Percentiles rank a stretch among this genome's conserved stretches.
These are phyloP conservation scores for Eupithecia subumbrata DNA, from an alignment of 2,888 invertebrate species.

Conservation along the genomic window DNA sequence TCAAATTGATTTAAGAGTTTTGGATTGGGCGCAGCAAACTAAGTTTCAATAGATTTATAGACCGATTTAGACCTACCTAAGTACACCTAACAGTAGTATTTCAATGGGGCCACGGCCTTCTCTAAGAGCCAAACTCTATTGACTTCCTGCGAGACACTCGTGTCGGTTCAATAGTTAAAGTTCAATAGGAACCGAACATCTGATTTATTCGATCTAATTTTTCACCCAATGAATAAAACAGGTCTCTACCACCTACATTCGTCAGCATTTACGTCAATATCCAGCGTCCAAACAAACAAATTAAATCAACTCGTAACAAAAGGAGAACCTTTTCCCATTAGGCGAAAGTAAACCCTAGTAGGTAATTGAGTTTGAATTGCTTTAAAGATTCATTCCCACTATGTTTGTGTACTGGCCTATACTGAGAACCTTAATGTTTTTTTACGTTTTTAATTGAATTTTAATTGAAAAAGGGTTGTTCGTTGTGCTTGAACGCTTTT, in stretches of 20 bases:
- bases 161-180: background rate
- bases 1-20: slow-evolving; percentile 21
- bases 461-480: slow-evolving; percentile 52
- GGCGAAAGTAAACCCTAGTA: slow-evolving; percentile 71
- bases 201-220: background rate
- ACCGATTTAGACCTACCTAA: no score
- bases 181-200: background rate
- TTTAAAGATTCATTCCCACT: slow-evolving; percentile 77
- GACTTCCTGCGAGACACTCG: background rate
- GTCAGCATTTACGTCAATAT: slow-evolving; percentile 54
- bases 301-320: slow-evolving; percentile 72
- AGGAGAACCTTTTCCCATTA: slow-evolving; percentile 73
- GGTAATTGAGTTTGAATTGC: slow-evolving; percentile 79
- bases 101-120: background rate
- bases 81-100: background rate
- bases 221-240: background rate
- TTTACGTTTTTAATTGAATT: slow-evolving; percentile 66
- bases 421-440: slow-evolving; percentile 60
- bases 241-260: background rate
- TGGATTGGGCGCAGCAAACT: background rate
- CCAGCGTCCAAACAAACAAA: slow-evolving; percentile 62
- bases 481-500: slow-evolving; percentile 39
- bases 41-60: background rate
- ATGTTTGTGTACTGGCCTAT: slow-evolving; percentile 61
- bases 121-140: background rate